Conservation (phyloP, 2,113 vertebrate species). For the Pavo muticus region DNA sequence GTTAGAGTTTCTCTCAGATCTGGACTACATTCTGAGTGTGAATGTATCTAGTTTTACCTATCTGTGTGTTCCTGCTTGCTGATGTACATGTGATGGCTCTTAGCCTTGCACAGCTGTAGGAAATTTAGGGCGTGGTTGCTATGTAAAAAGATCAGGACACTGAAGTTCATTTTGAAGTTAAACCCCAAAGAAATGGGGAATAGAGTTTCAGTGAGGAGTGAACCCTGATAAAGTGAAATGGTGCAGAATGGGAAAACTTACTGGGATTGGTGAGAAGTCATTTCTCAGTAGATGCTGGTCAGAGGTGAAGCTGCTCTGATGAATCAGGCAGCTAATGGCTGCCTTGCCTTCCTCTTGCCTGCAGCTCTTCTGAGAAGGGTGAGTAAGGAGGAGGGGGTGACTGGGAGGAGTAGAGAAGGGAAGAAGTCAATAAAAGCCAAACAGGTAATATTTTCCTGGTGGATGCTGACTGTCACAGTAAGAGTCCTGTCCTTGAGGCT, state of each 20-base stretch:
- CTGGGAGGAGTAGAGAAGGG: background rate
- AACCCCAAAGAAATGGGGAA: background rate
- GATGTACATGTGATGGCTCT: background rate
- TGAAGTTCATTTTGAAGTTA: background rate
- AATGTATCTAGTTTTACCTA: fast-evolving
- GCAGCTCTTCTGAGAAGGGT: background rate
- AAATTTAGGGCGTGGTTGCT: fast-evolving
- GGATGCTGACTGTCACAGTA: background rate
- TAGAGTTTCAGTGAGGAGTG: background rate
- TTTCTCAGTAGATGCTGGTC: background rate
- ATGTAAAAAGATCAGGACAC: background rate
- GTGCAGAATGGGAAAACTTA: background rate
- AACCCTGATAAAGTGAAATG: background rate
- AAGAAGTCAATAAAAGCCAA: background rate
- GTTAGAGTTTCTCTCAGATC: background rate
- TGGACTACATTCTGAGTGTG: background rate
- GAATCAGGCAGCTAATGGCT: background rate
- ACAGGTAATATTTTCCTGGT: background rate
- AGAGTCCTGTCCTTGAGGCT: background rate
- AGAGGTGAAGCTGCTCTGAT: background rate
- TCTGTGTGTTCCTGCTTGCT: background rate
- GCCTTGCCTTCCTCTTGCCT: background rate
- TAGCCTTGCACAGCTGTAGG: fast-evolving
- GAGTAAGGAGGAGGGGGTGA: background rate
- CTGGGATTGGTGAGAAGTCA: background rate